Conservation (phyloP, 2,888 invertebrate species). For the Galerucella nymphaeae region DNA sequence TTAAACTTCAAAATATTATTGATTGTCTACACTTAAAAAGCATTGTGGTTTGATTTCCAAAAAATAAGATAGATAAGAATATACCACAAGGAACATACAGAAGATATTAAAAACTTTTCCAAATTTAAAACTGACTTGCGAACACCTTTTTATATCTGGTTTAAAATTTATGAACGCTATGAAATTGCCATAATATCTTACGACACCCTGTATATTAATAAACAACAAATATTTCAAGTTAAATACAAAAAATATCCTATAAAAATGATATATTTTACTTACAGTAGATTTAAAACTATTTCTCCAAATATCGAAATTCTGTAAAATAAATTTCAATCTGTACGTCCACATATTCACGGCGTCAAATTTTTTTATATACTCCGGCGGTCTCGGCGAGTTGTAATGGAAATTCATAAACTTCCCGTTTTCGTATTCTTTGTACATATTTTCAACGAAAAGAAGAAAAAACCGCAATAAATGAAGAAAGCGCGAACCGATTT, state of each 20-base stretch:
- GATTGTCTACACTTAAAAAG: too few relatives aligned
- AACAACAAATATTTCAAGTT: too few relatives aligned
- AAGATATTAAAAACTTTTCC: too few relatives aligned
- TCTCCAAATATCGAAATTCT: slow-evolving; percentile 52
- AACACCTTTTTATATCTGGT: too few relatives aligned
- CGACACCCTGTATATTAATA: too few relatives aligned
- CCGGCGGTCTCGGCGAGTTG: slow-evolving; percentile 56
- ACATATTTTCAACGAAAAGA: slow-evolving; percentile 36
- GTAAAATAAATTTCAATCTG: slow-evolving; percentile 57
- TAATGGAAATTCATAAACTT: slow-evolving; percentile 47
- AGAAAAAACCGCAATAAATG: background rate
- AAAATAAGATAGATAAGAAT: too few relatives aligned
- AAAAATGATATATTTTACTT: slow-evolving; percentile 40
- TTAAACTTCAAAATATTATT: too few relatives aligned
- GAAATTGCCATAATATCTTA: too few relatives aligned
- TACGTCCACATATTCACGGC: slow-evolving; percentile 57
- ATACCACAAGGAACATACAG: too few relatives aligned
- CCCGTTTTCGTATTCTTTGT: slow-evolving; percentile 46
- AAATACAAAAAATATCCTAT: background rate
- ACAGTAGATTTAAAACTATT: slow-evolving; percentile 51
- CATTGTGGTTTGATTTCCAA: too few relatives aligned
- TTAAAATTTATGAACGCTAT: too few relatives aligned
- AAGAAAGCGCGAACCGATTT: slow-evolving; percentile 7
- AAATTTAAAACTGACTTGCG: too few relatives aligned
- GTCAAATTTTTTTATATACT: slow-evolving; percentile 57